phyloP scores from a whole-genome alignment of 2,797 vertebrate genomes.

The Thripadectes ignobilis region DNA sequence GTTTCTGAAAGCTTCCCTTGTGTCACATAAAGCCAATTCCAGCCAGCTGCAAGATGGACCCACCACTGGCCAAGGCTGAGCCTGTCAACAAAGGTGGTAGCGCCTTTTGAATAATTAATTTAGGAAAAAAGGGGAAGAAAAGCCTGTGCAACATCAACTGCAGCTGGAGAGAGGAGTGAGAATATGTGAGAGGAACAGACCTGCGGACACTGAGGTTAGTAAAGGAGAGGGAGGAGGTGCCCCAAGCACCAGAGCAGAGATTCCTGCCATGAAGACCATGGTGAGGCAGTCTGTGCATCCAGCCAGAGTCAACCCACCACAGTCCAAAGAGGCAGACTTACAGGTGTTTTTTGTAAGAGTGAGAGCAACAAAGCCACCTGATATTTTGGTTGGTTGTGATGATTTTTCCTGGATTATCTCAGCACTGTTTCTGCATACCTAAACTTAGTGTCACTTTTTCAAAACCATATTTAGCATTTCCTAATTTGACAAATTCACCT shows the following conservation, averaged over 20 bases:
- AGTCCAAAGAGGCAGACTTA: background rate
- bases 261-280: background rate
- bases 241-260: background rate
- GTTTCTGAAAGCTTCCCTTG: background rate
- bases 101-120: background rate
- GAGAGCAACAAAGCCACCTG: background rate
- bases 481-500: background rate
- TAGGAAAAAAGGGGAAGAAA: background rate
- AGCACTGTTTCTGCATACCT: background rate
- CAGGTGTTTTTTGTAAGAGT: background rate
- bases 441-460: background rate
- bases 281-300: background rate
- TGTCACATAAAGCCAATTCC: too few relatives aligned
- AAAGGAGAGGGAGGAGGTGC: background rate
- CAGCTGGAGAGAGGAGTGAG: background rate
- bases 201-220: background rate
- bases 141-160: background rate
- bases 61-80: background rate
- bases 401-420: background rate
- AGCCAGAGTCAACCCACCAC: background rate
- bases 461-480: background rate
- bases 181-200: background rate
- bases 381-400: background rate
- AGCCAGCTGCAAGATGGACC: background rate
- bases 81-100: accelerated